Evolutionary conservation across 2,797 vertebrate genomes (phyloP).

Genomic region (Rachycentron canadum): DNA sequence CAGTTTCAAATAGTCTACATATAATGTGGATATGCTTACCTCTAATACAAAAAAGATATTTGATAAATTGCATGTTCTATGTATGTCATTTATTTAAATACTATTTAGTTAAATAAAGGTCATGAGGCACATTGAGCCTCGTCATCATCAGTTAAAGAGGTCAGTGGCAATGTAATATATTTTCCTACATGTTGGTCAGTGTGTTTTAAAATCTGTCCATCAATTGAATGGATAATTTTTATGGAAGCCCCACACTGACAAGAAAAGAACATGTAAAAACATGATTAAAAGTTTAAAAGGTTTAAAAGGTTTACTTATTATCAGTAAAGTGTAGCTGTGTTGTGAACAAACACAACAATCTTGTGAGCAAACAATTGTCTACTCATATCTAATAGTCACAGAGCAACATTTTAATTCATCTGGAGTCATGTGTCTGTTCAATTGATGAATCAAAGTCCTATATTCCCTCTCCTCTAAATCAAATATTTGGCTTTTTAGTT

Average conservation of each 20-base stretch:
- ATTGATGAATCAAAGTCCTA: not conserved
- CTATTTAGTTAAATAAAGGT: slow-evolving; percentile 23
- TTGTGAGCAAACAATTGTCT: no score
- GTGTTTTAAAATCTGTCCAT: not conserved
- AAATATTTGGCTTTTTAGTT: no score
- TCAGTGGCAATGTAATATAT: slow-evolving; percentile 13
- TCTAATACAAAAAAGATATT: slow-evolving; percentile 43
- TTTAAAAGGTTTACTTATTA: not conserved
- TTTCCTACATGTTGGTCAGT: not conserved
- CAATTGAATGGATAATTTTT: not conserved
- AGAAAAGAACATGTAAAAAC: not conserved
- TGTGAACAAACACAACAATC: not conserved
- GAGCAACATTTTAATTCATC: not conserved
- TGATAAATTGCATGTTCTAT: slow-evolving; percentile 41
- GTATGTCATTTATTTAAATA: slow-evolving; percentile 32
- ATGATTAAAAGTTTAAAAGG: not conserved
- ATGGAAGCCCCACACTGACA: not conserved
- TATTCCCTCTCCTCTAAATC: not conserved
- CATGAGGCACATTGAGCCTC: slow-evolving; percentile 1
- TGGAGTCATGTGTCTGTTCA: not conserved
- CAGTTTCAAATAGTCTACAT: slow-evolving; percentile 28
- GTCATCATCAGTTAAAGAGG: slow-evolving; percentile 31
- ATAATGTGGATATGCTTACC: slow-evolving; percentile 24
- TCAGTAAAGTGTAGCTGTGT: not conserved
- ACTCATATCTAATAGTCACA: not conserved